phyloP scores from a whole-genome alignment of 2,113 vertebrate genomes.

The Nymphicus hollandicus region DNA sequence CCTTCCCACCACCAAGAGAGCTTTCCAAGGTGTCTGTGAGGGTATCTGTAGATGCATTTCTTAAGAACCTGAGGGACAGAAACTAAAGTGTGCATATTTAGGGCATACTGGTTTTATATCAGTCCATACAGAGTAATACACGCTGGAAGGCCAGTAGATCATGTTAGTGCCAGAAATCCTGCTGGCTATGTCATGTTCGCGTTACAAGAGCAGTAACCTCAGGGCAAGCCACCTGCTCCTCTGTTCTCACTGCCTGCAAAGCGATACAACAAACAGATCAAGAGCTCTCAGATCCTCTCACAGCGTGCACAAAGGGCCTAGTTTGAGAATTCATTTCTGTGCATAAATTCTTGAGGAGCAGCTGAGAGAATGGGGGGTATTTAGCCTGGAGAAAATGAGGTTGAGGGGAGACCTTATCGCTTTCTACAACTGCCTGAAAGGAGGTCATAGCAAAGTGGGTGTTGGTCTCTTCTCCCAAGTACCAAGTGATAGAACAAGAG shows the following conservation, averaged over 20 bases:
- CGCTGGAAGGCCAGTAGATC: not conserved
- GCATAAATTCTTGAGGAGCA: not conserved
- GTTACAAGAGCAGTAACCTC: not conserved
- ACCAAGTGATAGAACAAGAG: not conserved
- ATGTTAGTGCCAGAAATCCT: not conserved
- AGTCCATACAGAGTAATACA: not conserved
- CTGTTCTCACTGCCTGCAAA: not conserved
- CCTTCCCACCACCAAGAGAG: not conserved
- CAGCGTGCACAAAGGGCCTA: not conserved
- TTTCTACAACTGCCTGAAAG: not conserved
- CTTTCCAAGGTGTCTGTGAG: not conserved
- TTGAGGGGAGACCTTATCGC: not conserved
- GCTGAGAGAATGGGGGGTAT: not conserved
- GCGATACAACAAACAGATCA: rapidly evolving
- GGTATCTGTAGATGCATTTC: not conserved
- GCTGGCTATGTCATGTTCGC: not conserved
- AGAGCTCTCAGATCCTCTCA: not conserved
- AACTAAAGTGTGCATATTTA: not conserved
- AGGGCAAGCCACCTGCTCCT: not conserved
- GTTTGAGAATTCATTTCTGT: not conserved
- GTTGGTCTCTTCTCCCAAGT: not conserved
- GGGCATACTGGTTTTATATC: not conserved
- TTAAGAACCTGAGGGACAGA: not conserved
- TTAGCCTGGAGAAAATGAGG: not conserved
- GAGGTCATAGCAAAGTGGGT: not conserved